phyloP scores from a whole-genome alignment of 2,797 vertebrate species.

The Pseudochirops cupreus region DNA sequence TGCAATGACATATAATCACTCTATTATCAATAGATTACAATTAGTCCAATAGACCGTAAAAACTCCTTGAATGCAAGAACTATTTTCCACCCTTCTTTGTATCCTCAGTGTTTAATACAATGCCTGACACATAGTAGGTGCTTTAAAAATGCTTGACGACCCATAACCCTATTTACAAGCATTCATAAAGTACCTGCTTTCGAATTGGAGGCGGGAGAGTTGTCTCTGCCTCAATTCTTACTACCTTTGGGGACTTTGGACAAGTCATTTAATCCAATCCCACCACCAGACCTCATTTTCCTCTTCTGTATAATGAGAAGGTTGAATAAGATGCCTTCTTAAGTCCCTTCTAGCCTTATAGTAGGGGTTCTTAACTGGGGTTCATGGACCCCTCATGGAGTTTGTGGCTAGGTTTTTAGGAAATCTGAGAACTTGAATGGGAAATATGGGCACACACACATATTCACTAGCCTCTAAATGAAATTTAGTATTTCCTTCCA shows the following conservation, averaged over 20 bases:
- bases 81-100: background rate
- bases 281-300: background rate
- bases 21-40: background rate
- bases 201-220: background rate
- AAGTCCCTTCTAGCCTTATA: background rate
- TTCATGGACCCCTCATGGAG: background rate
- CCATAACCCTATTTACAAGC: background rate
- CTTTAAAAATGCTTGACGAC: background rate
- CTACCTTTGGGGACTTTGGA: background rate
- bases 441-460: background rate
- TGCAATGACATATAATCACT: background rate
- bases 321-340: background rate
- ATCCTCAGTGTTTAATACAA: background rate
- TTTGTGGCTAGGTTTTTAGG: background rate
- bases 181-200: background rate
- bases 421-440: background rate
- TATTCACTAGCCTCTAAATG: background rate
- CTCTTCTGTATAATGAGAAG: background rate
- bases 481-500: background rate
- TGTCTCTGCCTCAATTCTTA: background rate
- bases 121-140: background rate
- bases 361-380: background rate
- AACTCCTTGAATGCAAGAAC: background rate
- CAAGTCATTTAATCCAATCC: background rate
- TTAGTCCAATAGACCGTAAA: background rate